Percentiles rank a stretch among this genome's conserved stretches.
Conservation (phyloP, 2,113 vertebrate genomes). For the Phrynosoma blainvillii region DNA sequence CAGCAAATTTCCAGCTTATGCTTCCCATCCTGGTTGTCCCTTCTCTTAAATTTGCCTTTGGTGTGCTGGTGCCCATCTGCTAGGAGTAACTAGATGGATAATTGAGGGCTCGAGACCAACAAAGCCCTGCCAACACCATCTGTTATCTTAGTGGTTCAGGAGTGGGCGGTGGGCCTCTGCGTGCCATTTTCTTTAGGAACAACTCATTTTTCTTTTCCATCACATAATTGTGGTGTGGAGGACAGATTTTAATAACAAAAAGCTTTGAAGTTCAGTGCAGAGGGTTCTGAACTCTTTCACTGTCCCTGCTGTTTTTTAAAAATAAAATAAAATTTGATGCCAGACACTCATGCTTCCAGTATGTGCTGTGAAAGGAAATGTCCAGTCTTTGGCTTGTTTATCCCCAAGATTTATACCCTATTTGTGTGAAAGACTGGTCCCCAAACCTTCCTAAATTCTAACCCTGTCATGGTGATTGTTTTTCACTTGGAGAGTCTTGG, state of each 20-base stretch:
- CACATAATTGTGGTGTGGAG: neutral
- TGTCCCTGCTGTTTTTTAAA: neutral
- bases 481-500: slow-evolving; percentile 1
- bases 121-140: slow-evolving; percentile 63
- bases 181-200: slow-evolving; percentile 63
- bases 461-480: neutral
- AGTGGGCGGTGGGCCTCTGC: slow-evolving; percentile 25
- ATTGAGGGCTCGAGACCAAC: slow-evolving; percentile 64
- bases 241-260: neutral
- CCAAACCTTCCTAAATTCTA: slow-evolving; percentile 7
- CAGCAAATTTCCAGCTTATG: slow-evolving; percentile 65
- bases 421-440: neutral
- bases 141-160: slow-evolving; percentile 57
- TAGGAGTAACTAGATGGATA: slow-evolving; percentile 70
- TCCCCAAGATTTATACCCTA: neutral
- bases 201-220: slow-evolving; percentile 28
- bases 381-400: neutral
- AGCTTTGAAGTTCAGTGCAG: neutral
- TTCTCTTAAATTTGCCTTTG: slow-evolving; percentile 74
- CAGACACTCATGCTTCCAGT: neutral
- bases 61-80: slow-evolving; percentile 70
- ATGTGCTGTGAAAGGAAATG: neutral
- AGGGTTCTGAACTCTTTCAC: neutral
- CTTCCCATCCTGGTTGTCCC: slow-evolving; percentile 56
- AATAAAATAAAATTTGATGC: neutral